These are phyloP conservation scores for Eumeta japonica DNA, from an alignment of 1,140 invertebrate genomes.

Conservation along the genomic window DNA sequence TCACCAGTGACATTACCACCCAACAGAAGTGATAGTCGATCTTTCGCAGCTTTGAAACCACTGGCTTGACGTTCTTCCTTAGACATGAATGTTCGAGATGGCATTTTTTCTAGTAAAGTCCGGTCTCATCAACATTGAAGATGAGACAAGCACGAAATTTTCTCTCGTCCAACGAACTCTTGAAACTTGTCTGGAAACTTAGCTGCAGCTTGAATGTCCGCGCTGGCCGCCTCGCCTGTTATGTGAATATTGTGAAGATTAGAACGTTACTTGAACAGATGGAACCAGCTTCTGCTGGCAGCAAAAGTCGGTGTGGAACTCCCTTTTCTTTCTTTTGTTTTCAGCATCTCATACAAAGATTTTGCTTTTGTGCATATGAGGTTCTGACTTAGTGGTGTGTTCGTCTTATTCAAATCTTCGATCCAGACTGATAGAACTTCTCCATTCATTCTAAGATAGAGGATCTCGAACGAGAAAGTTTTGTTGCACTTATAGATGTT, in stretches of 20 bases:
- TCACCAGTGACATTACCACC: constrained; percentile 40
- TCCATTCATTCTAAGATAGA: constrained; percentile 12
- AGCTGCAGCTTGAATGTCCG: constrained; percentile 26
- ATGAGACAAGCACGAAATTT: constrained; percentile 20
- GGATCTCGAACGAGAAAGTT: constrained; percentile 11
- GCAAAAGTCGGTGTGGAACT: constrained; percentile 12
- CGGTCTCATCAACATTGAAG: constrained; percentile 46
- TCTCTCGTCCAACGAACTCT: constrained; percentile 32
- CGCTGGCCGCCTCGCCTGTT: constrained; percentile 31
- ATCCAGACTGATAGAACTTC: constrained; percentile 14
- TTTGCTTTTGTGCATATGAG: constrained; percentile 13
- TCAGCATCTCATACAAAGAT: constrained; percentile 12
- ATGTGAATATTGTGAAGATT: constrained; percentile 25
- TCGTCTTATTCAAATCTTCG: constrained; percentile 15
- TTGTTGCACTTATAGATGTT: constrained; percentile 13
- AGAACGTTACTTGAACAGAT: constrained; percentile 16
- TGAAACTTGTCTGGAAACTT: constrained; percentile 28
- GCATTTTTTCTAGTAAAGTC: constrained; percentile 36
- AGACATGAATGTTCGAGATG: constrained; percentile 21
- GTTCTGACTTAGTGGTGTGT: constrained; percentile 12
- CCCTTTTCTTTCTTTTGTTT: constrained; percentile 12
- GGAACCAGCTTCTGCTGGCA: constrained; percentile 18
- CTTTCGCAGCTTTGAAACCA: constrained; percentile 34
- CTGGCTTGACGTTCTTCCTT: constrained; percentile 24
- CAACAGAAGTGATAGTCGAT: constrained; percentile 37